Base-by-base conservation (phyloP, 2,888 invertebrate species). In the Diarsia dahlii region DNA sequence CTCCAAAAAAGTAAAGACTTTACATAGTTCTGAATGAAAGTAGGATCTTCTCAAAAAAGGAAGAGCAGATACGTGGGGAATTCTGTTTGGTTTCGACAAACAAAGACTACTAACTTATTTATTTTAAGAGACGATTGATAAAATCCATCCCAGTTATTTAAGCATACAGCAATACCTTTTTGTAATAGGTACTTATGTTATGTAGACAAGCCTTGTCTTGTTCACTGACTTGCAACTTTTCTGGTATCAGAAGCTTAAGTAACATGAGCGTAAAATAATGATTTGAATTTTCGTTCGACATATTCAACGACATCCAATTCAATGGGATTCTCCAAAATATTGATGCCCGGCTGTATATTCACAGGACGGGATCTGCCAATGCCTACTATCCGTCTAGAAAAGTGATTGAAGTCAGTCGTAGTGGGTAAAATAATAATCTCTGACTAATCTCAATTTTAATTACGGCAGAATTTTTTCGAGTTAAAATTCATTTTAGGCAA, bases 1-100 rank as follows among this genome's bases (percentile, higher is more conserved):
- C 89, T 90, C 84, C 87, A 89, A 91, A 90, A 88, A 89, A 90
- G 84, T 88, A 83, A 89, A 90, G 87, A 90, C 89, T 91, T 90
- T 86, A 82, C 80, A 84, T 84, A 80, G 74, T 64, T 84, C 78
- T 78, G 86, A 88, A 89, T 87, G 85, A 86, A 87, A 85, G 74
- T 69, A 75, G 70, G 81, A 80, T 82, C 84, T 81, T 75, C 80
- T 85, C 69, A 28, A 67, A 85, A 85, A 77, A 62, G 80, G 68
- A 74, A 73, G 60, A 79, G 18, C 56, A 58, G 28, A 10, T 65
- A 74, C 66, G n/a, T 54, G 23, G 52, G 45, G 28, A 68, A 46
- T 52, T 56, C 45, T 20, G 50, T 63, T 64, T 23, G 34, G 39
- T 46, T 58, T 60, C 23, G 46, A n/a, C 45, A 72, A 65, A 71